Conservation (phyloP, 2,113 vertebrate species). For the Sturnus vulgaris region DNA sequence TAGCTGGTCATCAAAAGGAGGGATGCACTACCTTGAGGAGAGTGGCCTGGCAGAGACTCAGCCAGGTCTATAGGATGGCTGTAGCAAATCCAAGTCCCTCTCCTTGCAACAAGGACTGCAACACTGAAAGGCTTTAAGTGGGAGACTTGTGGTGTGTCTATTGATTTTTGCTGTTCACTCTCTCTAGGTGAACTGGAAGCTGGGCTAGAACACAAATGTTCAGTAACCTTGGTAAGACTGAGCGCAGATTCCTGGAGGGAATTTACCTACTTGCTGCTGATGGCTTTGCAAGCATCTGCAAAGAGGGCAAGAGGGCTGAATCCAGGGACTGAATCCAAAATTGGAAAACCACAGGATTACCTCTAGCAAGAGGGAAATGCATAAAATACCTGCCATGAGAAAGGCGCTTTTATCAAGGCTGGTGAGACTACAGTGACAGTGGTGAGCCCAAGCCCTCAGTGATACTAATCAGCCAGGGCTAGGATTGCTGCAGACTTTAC, state of each 20-base stretch:
- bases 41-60: neutral
- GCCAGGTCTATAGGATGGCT: neutral
- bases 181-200: neutral
- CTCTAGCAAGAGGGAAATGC: neutral
- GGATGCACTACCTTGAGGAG: neutral
- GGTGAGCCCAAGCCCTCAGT: fast-evolving
- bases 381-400: neutral
- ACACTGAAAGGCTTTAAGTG: neutral
- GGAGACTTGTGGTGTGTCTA: fast-evolving
- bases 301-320: neutral
- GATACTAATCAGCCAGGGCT: neutral
- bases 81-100: neutral
- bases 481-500: neutral
- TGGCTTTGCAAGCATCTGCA: neutral
- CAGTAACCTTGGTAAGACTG: neutral
- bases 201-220: neutral
- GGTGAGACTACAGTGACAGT: neutral
- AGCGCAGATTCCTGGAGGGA: neutral
- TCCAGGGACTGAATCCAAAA: neutral
- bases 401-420: neutral
- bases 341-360: neutral
- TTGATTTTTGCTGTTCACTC: neutral
- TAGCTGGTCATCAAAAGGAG: neutral
- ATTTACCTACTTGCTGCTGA: neutral
- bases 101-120: neutral